Conservation (phyloP, 2,113 vertebrate species). For the Sus scrofa region T2T-Sscrofa CM000814.6:143739501-143740000, state of each 20-base stretch:
- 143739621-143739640: rapidly evolving
- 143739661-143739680: rapidly evolving
- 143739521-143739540: not conserved
- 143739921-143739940: no score
- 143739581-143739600: rapidly evolving
- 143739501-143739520: not conserved
- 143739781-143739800: not conserved
- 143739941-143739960: no score
- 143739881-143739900: rapidly evolving
- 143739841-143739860: not conserved
- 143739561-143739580: rapidly evolving
- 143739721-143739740: not conserved
- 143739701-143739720: not conserved
- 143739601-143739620: rapidly evolving
- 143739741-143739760: not conserved
- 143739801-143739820: not conserved
- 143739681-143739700: not conserved
- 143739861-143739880: no score
- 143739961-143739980: no score
- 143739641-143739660: rapidly evolving
- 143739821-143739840: no score
- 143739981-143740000: not conserved
- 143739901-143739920: rapidly evolving
- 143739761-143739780: not conserved
- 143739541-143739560: rapidly evolving